phyloP scores from a whole-genome alignment of 2,797 vertebrate species.

The Megaceryle alcyon region DNA sequence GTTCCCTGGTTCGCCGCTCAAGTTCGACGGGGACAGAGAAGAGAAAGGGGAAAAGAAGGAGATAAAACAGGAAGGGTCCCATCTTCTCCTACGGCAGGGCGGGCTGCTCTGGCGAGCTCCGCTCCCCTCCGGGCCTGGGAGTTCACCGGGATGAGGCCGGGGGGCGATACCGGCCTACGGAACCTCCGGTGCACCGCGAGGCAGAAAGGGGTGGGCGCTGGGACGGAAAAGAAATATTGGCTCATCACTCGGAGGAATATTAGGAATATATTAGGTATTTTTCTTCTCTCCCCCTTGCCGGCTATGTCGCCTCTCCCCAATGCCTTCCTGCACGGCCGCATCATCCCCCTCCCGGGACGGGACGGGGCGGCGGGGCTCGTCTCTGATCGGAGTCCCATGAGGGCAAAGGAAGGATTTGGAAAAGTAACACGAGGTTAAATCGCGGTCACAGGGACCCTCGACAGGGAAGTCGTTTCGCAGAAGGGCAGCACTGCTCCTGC shows the following conservation, averaged over 20 bases:
- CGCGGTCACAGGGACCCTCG: background rate
- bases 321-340: fast-evolving
- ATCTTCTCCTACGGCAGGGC: background rate
- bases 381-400: background rate
- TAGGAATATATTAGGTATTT: background rate
- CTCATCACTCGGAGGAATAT: background rate
- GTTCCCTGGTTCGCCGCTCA: background rate
- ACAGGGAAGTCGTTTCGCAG: background rate
- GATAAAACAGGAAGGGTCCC: background rate
- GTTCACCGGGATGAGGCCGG: background rate
- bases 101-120: background rate
- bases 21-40: background rate
- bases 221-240: background rate
- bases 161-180: background rate
- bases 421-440: background rate
- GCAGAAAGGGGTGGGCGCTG: background rate
- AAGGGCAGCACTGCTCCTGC: background rate
- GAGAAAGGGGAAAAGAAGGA: background rate
- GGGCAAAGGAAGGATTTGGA: background rate
- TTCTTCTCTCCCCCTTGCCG: background rate
- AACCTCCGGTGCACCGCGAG: background rate
- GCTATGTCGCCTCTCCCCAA: background rate
- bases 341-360: background rate
- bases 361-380: background rate
- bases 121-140: background rate